Percentiles rank a stretch among this genome's conserved stretches.
Evolutionary conservation across 2,888 invertebrate genomes (phyloP).

Genomic region (Ennomos fuscantarius): DNA sequence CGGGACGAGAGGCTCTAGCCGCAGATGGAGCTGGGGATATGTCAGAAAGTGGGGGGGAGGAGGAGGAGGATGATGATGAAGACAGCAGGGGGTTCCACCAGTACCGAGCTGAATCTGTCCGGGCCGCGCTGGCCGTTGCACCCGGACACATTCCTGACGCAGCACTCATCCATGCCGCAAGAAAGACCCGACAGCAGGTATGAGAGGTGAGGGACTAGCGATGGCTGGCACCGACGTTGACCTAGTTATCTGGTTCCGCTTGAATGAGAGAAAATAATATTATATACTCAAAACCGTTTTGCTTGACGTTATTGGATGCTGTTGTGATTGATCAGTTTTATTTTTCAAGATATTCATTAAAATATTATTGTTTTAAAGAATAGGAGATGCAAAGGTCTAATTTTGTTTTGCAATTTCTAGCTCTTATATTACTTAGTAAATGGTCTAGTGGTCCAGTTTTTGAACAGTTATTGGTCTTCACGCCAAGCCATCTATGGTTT

Average conservation of each 20-base stretch:
- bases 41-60: constrained; percentile 85
- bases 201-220: constrained; percentile 89
- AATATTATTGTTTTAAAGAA: no score
- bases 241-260: constrained; percentile 4
- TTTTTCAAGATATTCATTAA: neutral
- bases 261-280: neutral
- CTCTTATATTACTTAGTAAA: no score
- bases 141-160: constrained; percentile 98
- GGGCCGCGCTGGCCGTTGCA: constrained; percentile 89
- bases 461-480: neutral
- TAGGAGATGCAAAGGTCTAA: no score
- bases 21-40: constrained; percentile 89
- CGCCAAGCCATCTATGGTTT: constrained; percentile 32
- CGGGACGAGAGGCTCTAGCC: constrained; percentile 93
- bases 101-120: constrained; percentile 88
- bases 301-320: no score
- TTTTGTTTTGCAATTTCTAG: no score
- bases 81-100: constrained; percentile 75
- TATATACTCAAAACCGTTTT: no score
- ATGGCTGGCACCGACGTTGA: constrained; percentile 50
- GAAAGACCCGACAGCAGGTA: constrained; percentile 97
- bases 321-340: neutral
- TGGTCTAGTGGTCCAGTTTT: constrained; percentile 1
- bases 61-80: constrained; percentile 72
- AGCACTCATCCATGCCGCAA: constrained; percentile 98